Evolutionary conservation across 2,113 vertebrate species (phyloP).

Genomic region (Solea solea): DNA sequence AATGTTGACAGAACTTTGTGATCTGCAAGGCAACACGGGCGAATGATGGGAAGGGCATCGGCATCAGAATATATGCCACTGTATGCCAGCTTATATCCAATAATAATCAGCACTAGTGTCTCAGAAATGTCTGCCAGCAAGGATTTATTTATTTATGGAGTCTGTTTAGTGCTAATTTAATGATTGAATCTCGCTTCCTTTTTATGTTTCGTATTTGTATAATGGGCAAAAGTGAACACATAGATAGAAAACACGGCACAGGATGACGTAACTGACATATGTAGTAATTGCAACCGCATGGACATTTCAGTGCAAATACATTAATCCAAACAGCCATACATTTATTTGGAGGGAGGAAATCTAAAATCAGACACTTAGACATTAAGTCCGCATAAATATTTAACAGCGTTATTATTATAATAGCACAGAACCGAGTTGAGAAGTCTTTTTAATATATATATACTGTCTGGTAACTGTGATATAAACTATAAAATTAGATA

Average conservation of each 20-base stretch:
- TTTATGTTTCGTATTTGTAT: constrained; percentile 7
- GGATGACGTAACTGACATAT: constrained; percentile 6
- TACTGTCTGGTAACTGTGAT: no score
- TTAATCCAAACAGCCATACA: no score
- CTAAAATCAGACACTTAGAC: no score
- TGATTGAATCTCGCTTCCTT: background rate
- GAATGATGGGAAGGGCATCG: constrained; percentile 42
- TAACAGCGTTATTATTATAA: no score
- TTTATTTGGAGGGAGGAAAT: no score
- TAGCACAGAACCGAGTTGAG: no score
- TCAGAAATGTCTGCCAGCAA: background rate
- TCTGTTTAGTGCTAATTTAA: constrained; percentile 26
- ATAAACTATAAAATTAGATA: no score
- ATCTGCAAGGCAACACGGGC: constrained; percentile 84
- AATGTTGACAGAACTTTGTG: constrained; percentile 90
- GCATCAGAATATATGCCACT: constrained; percentile 40
- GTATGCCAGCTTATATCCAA: constrained; percentile 4
- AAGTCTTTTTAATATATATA: no score
- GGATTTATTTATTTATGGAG: background rate
- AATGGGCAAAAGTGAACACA: constrained; percentile 23
- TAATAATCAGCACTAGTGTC: background rate
- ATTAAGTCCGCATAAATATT: no score
- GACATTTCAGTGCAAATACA: background rate
- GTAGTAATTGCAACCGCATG: background rate
- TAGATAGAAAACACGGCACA: constrained; percentile 24